Evolutionary conservation across 2,797 vertebrate species (phyloP), one percentile per base, ranked within the genome.

Genomic region (Bryconaethiops microstoma): DNA sequence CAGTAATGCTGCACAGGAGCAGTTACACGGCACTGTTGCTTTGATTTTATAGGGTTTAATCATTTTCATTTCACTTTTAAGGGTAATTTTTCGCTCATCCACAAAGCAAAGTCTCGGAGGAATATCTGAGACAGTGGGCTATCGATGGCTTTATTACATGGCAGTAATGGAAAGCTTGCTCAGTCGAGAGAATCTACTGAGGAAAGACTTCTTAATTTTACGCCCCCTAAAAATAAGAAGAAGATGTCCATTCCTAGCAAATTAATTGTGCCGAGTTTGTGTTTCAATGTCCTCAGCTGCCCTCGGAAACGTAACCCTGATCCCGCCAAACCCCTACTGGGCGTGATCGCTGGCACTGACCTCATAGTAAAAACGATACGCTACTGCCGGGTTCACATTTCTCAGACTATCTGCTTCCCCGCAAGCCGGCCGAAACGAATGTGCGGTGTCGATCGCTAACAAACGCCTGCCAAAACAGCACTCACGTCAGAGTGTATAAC

Each of bases 401-500:
- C 71, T 19, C 5, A 0, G 52, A n/a, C 65, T 54, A 81, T 80
- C 76, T 81, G 79, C 71, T 69, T 21, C 42, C 23, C 13, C 2
- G 16, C 12, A 23, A 21, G 59, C 50, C 50, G 29, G 29, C 29
- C 29, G 10, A 78, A 81, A 81, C 62, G 74, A 81, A 68, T 10
- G 17, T 40, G 76, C 60, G 68, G 29, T 69, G 74, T 29, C 29
- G 29, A 29, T 29, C 29, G 3, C 29, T 29, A 75, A 71, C 59
- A 39, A 19, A 52, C 57, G 5, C 71, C 52, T 84, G 80, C 78
- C 80, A 72, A 60, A 65, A 68, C 68, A 73, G 17, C 78, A 60
- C 69, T 80, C 52, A 42, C 25, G 40, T 67, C 73, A 50, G 71
- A 78, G 76, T 57, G 25, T 69, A 67, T 80, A 80, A 82, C 77